Base-by-base conservation (phyloP, 2,797 vertebrate species). In the Babyrousa celebensis region DNA sequence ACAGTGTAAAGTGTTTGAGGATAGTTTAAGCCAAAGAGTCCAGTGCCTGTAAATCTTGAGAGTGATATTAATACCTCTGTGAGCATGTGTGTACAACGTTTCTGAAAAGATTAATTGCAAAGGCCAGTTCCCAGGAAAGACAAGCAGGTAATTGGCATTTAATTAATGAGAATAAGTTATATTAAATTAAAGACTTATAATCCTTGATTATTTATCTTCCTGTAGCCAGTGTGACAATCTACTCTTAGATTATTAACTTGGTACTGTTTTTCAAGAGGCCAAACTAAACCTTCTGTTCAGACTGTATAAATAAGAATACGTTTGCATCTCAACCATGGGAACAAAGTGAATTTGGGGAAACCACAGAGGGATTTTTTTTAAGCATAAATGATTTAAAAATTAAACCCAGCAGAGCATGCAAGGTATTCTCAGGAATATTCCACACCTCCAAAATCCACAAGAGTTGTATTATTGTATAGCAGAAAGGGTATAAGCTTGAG, bases 151-250 rank as follows among this genome's bases (percentile, higher is more conserved):
- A 98, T 97, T 97, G 97, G 93, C 95, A 97, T 97, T 98, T 97
- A 98, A 98, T 98, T 98, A 98, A 98, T 97, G 95, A 96, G 96
- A 97, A 95, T 97, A 97, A 96, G 85, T 96, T 97, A 91, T 95
- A 97, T 96, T 97, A 97, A 97, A 96, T 98, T 98, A 98, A 98
- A 84, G 97, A 97, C 75, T 78, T 97, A 97, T 80, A 96, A 97
- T 96, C 97, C 90, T 89, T 96, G 95, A 97, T 98, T 98, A 98
- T 97, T 96, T 97, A 96, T 98, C 97, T 97, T 95, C 91, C 62
- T 96, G 84, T 83, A 96, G 93, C 77, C 85, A 88, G 56, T 92
- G 93, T 97, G 96, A 96, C 94, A 94, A 58, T 92, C 89, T 92
- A 67, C 87, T 96, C 70, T 94, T 95, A 96, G 78, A 85, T 96